These are phyloP conservation scores for Microtus pennsylvanicus DNA, from an alignment of 2,113 vertebrate genomes.

Conservation along the genomic window DNA sequence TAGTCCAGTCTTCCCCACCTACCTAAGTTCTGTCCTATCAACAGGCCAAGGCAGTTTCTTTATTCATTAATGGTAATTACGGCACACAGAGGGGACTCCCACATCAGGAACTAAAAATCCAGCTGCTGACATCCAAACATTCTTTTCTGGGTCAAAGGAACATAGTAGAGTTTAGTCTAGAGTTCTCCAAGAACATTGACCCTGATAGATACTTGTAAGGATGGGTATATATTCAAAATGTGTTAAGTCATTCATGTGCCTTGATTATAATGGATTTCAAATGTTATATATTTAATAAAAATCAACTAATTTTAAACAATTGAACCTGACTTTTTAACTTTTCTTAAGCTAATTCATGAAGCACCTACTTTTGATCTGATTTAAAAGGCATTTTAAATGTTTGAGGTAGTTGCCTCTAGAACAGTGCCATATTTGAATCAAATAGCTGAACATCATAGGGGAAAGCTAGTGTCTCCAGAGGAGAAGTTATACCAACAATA, in stretches of 20 bases:
- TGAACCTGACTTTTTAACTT: conserved; percentile 26
- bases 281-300: conserved; percentile 41
- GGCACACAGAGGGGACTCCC: too few species aligned
- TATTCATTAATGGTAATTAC: too few species aligned
- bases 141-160: background rate
- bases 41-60: too few species aligned
- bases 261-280: conserved; percentile 40
- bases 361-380: conserved; percentile 40
- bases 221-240: background rate
- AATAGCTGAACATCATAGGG: conserved; percentile 31
- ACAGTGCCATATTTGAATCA: conserved; percentile 28
- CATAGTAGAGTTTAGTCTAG: background rate
- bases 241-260: background rate
- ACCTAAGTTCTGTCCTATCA: too few species aligned
- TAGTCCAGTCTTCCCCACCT: too few species aligned
- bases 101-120: background rate
- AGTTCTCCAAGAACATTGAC: background rate
- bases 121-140: background rate
- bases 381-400: conserved; percentile 26
- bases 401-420: background rate
- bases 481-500: conserved; percentile 6
- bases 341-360: conserved; percentile 20
- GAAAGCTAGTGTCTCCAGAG: conserved; percentile 7
- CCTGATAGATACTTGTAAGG: background rate
- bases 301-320: conserved; percentile 24